A percentile compares a stretch with the other conserved stretches of the same genome.
Evolutionary conservation across 1,140 invertebrate species (phyloP).

Genomic region (Bombus difficillimus): DNA sequence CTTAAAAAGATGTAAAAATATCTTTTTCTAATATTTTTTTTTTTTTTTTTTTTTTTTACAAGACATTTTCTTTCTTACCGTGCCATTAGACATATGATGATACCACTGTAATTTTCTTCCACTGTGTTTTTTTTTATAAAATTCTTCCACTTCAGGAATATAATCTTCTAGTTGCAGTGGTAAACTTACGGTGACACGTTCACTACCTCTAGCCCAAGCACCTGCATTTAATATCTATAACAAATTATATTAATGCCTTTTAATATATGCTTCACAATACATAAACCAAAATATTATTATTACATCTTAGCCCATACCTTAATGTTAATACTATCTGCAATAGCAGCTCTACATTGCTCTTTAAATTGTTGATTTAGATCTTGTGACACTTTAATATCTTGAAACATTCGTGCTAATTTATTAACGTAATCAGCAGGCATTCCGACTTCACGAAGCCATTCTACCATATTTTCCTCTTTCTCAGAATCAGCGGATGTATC

Average conservation of each 20-base stretch:
- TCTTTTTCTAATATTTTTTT: constrained; percentile 23
- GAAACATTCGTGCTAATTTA: constrained; percentile 98
- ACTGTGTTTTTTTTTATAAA: constrained; percentile 98
- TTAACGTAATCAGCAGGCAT: constrained; percentile 99
- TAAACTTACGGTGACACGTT: constrained; percentile 96
- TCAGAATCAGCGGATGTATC: constrained; percentile 99
- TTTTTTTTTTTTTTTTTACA: constrained; percentile 1
- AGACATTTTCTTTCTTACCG: constrained; percentile 82
- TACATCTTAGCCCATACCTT: constrained; percentile 79
- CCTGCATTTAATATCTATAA: constrained; percentile 97
- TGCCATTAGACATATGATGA: constrained; percentile 99
- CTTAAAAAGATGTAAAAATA: constrained; percentile 14
- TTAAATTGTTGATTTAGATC: constrained; percentile 98
- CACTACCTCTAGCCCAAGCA: constrained; percentile 97
- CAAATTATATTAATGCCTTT: background rate
- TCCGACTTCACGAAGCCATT: constrained; percentile 96
- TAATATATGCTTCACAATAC: background rate
- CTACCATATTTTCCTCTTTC: constrained; percentile 99
- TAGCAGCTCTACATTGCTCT: constrained; percentile 84
- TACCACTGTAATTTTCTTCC: constrained; percentile 99
- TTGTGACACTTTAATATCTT: constrained; percentile 99
- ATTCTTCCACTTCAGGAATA: constrained; percentile 98
- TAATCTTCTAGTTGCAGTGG: constrained; percentile 99
- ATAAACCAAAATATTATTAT: background rate
- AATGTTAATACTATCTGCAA: constrained; percentile 89